Base-by-base conservation (phyloP, 2,797 vertebrate species). In the Novumbra hubbsi region DNA sequence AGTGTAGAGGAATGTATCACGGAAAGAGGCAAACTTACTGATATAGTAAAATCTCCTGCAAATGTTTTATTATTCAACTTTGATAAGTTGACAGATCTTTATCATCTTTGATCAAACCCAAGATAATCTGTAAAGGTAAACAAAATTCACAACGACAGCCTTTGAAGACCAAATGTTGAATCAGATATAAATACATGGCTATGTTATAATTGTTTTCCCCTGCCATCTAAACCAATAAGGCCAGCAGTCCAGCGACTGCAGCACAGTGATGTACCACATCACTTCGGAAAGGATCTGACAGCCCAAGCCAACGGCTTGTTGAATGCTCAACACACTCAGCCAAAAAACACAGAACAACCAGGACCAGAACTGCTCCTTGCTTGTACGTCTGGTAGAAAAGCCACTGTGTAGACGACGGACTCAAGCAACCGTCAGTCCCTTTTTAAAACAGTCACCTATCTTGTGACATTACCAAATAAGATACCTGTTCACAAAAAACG, bases 201-300 rank as follows among this genome's bases (percentile, higher is more conserved):
- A 86, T 80, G 79, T 85, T 88, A 87, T 90, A 90, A 91, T 92
- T 90, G 89, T 90, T 90, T 91, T 89, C 86, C 87, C 87, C 85
- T 88, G 86, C 91, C 86, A 86, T 91, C 85, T 84, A 83, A 87
- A 87, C 88, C 88, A 88, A 86, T 86, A 87, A 89, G 87, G 79
- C 82, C 81, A 72, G 84, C 86, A 83, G 83, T 86, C 88, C 84
- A 85, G 55, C 24, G n/a, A 60, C 78, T 85, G 88, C 80, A 88
- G 88, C 83, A 72, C 80, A 77, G 81, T 80, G 89, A 91, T 81
- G 88, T 82, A 90, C 89, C 90, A 90, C 92, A 91, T 91, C 89
- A 90, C 86, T 90, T 85, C 85, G 87, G 88, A 90, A 88, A 83
- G 74, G 85, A 88, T 77, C 86, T 83, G 86, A 87, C 85, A 88